Evolutionary conservation across 2,113 vertebrate genomes (phyloP), one percentile per base, ranked within the genome.

Genomic region (Trematocara macrostoma): DNA sequence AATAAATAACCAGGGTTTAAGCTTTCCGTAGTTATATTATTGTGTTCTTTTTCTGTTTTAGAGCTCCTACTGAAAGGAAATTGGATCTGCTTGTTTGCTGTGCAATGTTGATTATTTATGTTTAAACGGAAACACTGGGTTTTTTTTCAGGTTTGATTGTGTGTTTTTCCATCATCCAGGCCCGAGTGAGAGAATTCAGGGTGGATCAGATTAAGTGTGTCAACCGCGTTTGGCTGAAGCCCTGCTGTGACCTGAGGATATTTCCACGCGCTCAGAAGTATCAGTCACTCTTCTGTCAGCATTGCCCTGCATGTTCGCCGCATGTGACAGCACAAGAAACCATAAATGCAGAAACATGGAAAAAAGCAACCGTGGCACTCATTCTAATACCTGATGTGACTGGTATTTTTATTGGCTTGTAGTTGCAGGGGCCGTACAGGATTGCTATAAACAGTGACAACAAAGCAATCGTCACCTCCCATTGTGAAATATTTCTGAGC

Each of bases 81-180:
- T 29, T 31, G 0, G 7, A 49, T 51, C 71, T 34, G 26, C 45
- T 49, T 31, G 42, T 29, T 49, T 76, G 69, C 9, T 12, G 16
- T 76, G 67, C 20, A 29, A 10, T 6, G 20, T 47, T 71, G 45
- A 51, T 51, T 76, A 51, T 76, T 76, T 76, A 51, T 76, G 45
- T 76, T 51, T 51, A 76, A 47, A 47, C 0, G 4, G 78, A 16
- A 49, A 56, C 2, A 7, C 11, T 38, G 3, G 2, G 1, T 1
- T 35, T 31, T 57, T 61, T 59, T 55, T 20, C n/a, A 53, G 34
- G 15, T 8, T 3, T 35, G 8, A 16, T 35, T 61, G 29, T 11
- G 53, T 87, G 79, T 84, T 92, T 88, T 89, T 82, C 89, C 84
- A 81, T 31, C 56, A 52, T 23, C 64, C 2, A 23, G 83, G 26